A percentile compares a stretch with the other conserved stretches of the same genome.
phyloP scores from a whole-genome alignment of 1,140 invertebrate species.

The Zaprionus taronus region DNA sequence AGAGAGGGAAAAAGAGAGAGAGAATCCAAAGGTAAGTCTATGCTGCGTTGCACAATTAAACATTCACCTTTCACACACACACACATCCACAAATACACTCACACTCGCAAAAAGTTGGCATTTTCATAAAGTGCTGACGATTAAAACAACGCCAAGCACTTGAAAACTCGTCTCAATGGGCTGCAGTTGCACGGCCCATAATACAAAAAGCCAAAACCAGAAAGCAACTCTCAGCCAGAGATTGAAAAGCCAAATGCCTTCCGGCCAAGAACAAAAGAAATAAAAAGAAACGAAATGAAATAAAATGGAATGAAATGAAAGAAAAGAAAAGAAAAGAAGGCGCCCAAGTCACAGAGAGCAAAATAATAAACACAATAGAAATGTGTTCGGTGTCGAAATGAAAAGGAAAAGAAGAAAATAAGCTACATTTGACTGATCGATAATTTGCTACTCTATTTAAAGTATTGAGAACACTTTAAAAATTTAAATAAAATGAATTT shows the following conservation, averaged over 20 bases:
- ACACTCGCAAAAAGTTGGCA: constrained; percentile 36
- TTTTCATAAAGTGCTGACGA: constrained; percentile 49
- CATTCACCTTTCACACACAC: constrained; percentile 34
- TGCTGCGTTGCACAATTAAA: constrained; percentile 61
- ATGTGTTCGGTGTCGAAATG: constrained; percentile 40
- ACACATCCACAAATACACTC: constrained; percentile 8
- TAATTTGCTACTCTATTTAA: constrained; percentile 5
- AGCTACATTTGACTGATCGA: constrained; percentile 18
- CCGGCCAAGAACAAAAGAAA: constrained; percentile 42
- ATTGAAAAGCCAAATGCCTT: constrained; percentile 67
- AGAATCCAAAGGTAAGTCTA: neutral
- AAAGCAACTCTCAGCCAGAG: constrained; percentile 47
- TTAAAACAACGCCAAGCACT: constrained; percentile 44
- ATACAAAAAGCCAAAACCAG: constrained; percentile 38
- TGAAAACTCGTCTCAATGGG: constrained; percentile 31
- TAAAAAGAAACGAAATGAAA: constrained; percentile 44
- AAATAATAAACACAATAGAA: constrained; percentile 68
- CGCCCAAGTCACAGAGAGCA: constrained; percentile 33
- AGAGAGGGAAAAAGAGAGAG: constrained; percentile 14
- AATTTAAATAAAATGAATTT: neutral
- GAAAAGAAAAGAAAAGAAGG: constrained; percentile 35
- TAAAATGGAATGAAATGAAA: constrained; percentile 32
- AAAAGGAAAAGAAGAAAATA: constrained; percentile 13
- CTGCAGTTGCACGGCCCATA: constrained; percentile 38
- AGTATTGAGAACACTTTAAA: neutral